phyloP scores from a whole-genome alignment of 2,113 vertebrate species.

The Leucoraja erinaceus region DNA sequence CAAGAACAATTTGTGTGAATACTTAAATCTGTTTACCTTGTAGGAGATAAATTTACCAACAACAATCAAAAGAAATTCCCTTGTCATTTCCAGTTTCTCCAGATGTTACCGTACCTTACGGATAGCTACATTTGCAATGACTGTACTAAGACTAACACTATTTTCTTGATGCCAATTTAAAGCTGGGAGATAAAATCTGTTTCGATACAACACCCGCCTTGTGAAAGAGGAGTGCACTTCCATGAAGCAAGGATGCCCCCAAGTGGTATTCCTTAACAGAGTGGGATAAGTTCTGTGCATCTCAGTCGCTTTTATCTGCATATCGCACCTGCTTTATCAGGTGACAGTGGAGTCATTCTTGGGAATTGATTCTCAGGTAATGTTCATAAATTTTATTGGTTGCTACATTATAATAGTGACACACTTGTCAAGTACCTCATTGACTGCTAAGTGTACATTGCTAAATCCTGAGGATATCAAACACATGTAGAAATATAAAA shows the following conservation, averaged over 20 bases:
- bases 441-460: background rate
- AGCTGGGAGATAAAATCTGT: background rate
- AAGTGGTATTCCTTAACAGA: background rate
- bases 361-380: background rate
- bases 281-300: background rate
- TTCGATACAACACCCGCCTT: background rate
- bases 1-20: conserved; percentile 16
- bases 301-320: background rate
- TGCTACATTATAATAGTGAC: background rate
- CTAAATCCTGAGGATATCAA: background rate
- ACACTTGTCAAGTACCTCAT: background rate
- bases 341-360: background rate
- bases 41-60: background rate
- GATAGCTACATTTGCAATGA: conserved; percentile 17
- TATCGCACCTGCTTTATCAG: background rate
- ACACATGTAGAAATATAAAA: background rate
- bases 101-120: background rate
- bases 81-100: conserved; percentile 4
- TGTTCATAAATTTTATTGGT: background rate
- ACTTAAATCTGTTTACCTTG: conserved; percentile 14
- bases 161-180: background rate
- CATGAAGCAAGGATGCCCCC: conserved; percentile 23
- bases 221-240: background rate
- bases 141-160: background rate
- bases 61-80: background rate